Conservation (phyloP, 30 jellyfish, hydroid and myxozoan genomes). For the Chrysaora quinquecirrha region DNA sequence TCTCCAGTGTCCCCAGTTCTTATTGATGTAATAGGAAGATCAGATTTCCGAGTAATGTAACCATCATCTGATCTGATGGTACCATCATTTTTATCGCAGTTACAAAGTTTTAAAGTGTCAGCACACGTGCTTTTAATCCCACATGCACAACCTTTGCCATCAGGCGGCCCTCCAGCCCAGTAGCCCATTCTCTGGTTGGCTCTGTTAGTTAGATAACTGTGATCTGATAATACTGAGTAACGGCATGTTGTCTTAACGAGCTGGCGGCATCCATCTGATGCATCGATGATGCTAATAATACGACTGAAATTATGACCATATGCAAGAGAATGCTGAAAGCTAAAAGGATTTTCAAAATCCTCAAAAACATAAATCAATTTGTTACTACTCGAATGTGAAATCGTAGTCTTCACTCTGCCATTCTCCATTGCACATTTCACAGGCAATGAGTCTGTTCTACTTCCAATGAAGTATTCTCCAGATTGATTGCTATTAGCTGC, state of each 20-base stretch:
- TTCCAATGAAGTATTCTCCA: not conserved
- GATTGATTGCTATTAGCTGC: not conserved
- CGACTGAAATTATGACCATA: not conserved
- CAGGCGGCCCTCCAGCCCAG: slow-evolving; percentile 13
- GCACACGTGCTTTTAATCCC: not conserved
- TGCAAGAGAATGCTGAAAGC: not conserved
- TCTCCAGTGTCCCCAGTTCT: not conserved
- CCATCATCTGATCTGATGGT: not conserved
- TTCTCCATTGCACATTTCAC: not conserved
- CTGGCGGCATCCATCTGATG: not conserved
- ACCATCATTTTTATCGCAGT: not conserved
- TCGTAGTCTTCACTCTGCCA: not conserved
- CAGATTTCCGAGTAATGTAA: not conserved
- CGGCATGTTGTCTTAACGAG: not conserved
- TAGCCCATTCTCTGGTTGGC: not conserved
- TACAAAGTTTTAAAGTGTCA: not conserved
- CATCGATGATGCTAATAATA: not conserved
- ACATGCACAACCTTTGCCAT: not conserved
- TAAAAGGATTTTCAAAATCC: not conserved
- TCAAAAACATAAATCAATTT: not conserved
- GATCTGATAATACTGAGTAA: not conserved
- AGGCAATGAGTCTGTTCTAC: not conserved
- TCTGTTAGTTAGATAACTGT: not conserved
- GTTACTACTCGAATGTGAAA: not conserved
- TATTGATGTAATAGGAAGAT: not conserved